These are phyloP conservation scores for Dysidea cf. avara DNA, from an alignment of 37 sponge, comb jelly and placozoan species.

Conservation along the genomic window DNA sequence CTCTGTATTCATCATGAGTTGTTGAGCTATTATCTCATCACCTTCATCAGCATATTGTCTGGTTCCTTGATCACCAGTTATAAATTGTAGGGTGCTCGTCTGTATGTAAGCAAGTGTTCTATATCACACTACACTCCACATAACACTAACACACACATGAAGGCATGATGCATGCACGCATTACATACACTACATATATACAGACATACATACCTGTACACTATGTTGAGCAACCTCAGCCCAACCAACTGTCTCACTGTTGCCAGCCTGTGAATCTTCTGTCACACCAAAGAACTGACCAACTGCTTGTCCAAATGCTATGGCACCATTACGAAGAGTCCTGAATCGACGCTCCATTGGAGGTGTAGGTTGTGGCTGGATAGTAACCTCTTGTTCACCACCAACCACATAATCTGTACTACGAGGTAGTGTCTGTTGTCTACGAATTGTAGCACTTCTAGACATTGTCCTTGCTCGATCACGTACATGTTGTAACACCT, in stretches of 20 bases:
- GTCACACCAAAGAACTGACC: slow-evolving; percentile 91
- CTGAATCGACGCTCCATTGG: neutral
- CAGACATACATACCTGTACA: slow-evolving; percentile 52
- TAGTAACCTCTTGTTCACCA: neutral
- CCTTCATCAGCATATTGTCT: too few species aligned
- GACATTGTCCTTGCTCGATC: neutral
- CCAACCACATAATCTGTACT: neutral
- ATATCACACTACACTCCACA: neutral
- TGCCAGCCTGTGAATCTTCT: slow-evolving; percentile 47
- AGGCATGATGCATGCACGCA: neutral
- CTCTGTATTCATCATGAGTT: too few species aligned
- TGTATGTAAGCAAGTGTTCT: neutral
- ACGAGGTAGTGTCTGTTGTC: neutral
- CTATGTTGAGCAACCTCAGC: slow-evolving; percentile 21
- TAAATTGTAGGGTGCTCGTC: slow-evolving; percentile 2
- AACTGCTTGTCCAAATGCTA: slow-evolving; percentile 31
- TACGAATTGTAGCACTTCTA: neutral
- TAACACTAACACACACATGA: neutral
- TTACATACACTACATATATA: too few species aligned
- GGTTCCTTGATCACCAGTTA: too few species aligned
- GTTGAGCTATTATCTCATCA: too few species aligned
- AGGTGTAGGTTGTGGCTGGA: neutral
- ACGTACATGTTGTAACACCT: too few species aligned
- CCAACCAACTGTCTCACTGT: slow-evolving; percentile 39
- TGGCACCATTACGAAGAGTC: slow-evolving; percentile 30